These are phyloP conservation scores for Eumerus sabulonum DNA, from an alignment of 2,888 invertebrate species.

Conservation along the genomic window DNA sequence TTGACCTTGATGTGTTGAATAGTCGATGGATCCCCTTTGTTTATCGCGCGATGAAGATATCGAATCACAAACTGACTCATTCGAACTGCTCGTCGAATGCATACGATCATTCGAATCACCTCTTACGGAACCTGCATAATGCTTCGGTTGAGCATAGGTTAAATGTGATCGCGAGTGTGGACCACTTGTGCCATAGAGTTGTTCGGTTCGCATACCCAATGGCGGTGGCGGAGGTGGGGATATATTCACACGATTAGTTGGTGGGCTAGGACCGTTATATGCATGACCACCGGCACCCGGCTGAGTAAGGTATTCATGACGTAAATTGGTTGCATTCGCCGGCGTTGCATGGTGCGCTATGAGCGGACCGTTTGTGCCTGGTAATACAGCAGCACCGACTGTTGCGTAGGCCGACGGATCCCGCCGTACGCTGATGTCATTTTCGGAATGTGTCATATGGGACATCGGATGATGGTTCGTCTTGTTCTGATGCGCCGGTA, in stretches of 20 bases:
- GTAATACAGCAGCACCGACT: conserved; percentile 69
- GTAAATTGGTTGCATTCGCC: conserved; percentile 74
- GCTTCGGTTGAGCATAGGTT: conserved; percentile 75
- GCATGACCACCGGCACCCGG: conserved; percentile 62
- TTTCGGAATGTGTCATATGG: conserved; percentile 73
- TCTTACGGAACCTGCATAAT: conserved; percentile 73
- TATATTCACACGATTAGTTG: conserved; percentile 74
- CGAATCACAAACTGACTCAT: conserved; percentile 89
- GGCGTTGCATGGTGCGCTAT: conserved; percentile 76
- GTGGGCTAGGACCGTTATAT: conserved; percentile 72
- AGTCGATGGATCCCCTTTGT: conserved; percentile 74
- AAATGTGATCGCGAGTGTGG: conserved; percentile 72
- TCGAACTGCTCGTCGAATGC: conserved; percentile 87
- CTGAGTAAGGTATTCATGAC: conserved; percentile 76
- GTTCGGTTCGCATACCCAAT: conserved; percentile 75
- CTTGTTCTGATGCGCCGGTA: conserved; percentile 69
- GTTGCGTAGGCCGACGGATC: conserved; percentile 72
- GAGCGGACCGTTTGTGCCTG: conserved; percentile 72
- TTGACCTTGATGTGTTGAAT: conserved; percentile 75
- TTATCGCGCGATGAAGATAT: conserved; percentile 82
- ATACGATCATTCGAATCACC: conserved; percentile 74
- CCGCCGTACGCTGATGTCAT: conserved; percentile 75
- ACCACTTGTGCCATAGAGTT: conserved; percentile 70
- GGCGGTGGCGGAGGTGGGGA: conserved; percentile 75
- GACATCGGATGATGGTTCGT: conserved; percentile 76